A percentile compares a stretch with the other conserved stretches of the same genome.
These are phyloP conservation scores for Malaclemys terrapin DNA, from an alignment of 2,113 vertebrate species.

Conservation along the genomic window DNA sequence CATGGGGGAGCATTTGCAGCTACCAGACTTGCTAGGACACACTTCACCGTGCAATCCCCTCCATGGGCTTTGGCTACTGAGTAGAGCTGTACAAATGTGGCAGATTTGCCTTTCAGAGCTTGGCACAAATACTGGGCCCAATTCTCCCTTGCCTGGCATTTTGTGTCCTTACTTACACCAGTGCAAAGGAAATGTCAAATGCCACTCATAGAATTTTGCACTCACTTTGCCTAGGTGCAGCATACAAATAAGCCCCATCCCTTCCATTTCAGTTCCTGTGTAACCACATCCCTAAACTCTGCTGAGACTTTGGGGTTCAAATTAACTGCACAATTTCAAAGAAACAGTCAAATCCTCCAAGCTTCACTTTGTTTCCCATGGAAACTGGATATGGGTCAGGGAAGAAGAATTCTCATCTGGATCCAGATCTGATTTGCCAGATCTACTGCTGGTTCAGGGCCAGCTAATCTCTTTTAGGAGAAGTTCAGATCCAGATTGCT, in stretches of 20 bases:
- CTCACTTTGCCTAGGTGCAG: background rate
- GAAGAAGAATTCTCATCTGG: background rate
- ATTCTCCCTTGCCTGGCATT: background rate
- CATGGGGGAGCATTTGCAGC: background rate
- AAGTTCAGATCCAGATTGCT: background rate
- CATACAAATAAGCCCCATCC: background rate
- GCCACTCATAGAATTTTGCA: background rate
- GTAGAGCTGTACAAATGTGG: background rate
- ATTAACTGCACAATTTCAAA: constrained; percentile 31
- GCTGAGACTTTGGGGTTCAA: constrained; percentile 30
- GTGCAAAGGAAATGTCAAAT: background rate
- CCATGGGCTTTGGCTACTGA: accelerated
- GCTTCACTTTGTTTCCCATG: constrained; percentile 36
- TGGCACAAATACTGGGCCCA: background rate
- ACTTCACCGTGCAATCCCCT: accelerated
- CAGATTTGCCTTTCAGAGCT: background rate
- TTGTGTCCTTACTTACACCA: background rate
- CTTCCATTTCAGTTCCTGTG: background rate
- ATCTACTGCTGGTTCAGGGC: background rate
- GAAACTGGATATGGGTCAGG: background rate
- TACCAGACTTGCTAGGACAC: background rate
- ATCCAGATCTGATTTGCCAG: background rate
- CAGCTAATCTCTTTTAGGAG: background rate
- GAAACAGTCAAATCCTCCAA: constrained; percentile 44
- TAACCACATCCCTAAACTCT: background rate